Evolutionary conservation across 2,113 vertebrate genomes (phyloP), one percentile per base, ranked within the genome.

Genomic region (Catharus minimus): DNA sequence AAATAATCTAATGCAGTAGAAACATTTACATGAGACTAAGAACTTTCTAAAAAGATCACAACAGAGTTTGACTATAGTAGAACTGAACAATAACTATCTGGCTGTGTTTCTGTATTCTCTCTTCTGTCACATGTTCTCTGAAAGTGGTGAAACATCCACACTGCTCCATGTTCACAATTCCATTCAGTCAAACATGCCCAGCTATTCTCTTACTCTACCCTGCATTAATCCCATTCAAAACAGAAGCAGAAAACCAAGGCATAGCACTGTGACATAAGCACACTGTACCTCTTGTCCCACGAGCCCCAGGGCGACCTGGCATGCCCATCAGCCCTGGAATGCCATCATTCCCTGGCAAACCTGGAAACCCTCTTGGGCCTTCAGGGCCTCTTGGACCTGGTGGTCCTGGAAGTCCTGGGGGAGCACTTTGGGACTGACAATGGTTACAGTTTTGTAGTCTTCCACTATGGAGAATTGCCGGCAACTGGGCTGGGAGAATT

Each of bases 321-420:
- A 95, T 94, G 73, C 99, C 99, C 46, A 96, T 97, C 53, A 96
- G 94, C 39, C 99, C 99, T 0, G 97, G 98, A 93, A 97, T 64
- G 15, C 99, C 99, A 68, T 98, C 98, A 50, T 95, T 97, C 53
- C 99, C 99, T 28, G 97, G 97, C 49, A 98, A 90, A 55, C 99
- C 99, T 78, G 99, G 98, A 96, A 98, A 97, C 16, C 99, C 99
- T 92, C 97, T 97, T 14, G 97, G 93, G 57, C 99, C 99, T 92
- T 98, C 97, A 23, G 98, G 97, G 47, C 99, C 99, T 26, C 86
- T 64, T 57, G 97, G 97, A 68, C 99, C 99, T 21, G 98, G 98
- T 33, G 97, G 96, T 44, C 99, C 99, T 58, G 97, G 98, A 83
- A 97, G 90, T 49, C 99, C 99, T 0, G 98, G 98, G 38, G 97